Evolutionary conservation across 1,140 invertebrate genomes (phyloP), one percentile per base, ranked within the genome.

Genomic region (Bombyx mandarina): DNA sequence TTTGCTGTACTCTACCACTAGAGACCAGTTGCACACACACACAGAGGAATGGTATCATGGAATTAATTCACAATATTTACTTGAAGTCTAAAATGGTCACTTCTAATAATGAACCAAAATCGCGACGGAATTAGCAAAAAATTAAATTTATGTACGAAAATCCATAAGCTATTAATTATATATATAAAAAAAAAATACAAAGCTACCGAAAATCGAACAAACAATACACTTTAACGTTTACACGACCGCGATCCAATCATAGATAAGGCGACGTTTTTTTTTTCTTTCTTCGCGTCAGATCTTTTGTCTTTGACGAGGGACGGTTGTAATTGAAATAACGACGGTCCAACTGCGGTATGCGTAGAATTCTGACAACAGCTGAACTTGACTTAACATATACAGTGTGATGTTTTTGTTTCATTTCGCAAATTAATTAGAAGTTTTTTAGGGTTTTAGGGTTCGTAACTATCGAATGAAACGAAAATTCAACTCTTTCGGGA

Each of bases 281-380:
- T 80, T 74, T 72, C 71, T 73, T 77, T 60, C 61, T 61, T 58
- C 70, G 69, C 83, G 79, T 82, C 81, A 81, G 75, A 67, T 75
- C 81, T 80, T 84, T 86, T 86, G 83, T 86, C 81, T 83, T 82
- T 86, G 83, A 86, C 81, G 75, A 82, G 77, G 82, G 82, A 67
- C 67, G 48, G 57, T 62, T 63, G 77, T 84, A 84, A 84, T 86
- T 84, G 83, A 83, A 84, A 84, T 83, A 84, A 84, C 79, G 79
- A 79, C 69, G 69, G 73, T 71, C 78, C 66, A 75, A 61, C 65
- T 58, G 58, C 61, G 79, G 83, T 77, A 86, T 84, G 81, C 73
- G 60, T 79, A 77, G 81, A 82, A 86, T 86, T 82, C 77, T 75
- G 75, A 75, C 72, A 83, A 82, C 83, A 86, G 79, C 83, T 85